A percentile compares a stretch with the other conserved stretches of the same genome.
phyloP scores from a whole-genome alignment of 2,113 vertebrate species.

The Melanerpes aurifrons region DNA sequence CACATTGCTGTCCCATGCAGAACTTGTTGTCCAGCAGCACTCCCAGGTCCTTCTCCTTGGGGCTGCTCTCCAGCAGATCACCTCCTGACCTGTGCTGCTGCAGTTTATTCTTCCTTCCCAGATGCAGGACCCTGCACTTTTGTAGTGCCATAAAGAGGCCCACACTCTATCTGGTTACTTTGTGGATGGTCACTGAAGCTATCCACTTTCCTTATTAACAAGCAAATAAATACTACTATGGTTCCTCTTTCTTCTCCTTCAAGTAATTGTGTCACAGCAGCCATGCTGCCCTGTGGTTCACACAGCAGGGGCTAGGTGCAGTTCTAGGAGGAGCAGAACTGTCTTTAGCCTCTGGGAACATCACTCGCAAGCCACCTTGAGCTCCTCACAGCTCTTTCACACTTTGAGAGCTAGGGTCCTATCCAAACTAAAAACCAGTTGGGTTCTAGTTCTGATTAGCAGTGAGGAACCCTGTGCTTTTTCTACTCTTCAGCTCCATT shows the following conservation, averaged over 20 bases:
- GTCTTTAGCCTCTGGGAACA: background rate
- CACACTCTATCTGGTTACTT: background rate
- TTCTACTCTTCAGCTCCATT: background rate
- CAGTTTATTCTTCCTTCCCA: too few relatives aligned
- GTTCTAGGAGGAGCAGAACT: background rate
- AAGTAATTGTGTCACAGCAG: background rate
- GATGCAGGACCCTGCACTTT: too few relatives aligned
- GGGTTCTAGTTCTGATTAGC: background rate
- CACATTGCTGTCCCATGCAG: too few relatives aligned
- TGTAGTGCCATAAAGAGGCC: accelerated
- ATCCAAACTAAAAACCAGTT: background rate
- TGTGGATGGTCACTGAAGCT: background rate
- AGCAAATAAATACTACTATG: background rate
- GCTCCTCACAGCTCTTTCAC: background rate
- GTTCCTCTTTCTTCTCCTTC: background rate
- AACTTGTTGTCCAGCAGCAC: too few relatives aligned
- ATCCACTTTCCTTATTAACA: background rate
- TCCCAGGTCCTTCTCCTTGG: too few relatives aligned
- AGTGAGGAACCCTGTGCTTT: background rate
- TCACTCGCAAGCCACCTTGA: background rate
- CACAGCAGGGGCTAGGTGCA: background rate
- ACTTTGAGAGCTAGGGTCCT: background rate
- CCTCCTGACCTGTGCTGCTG: too few relatives aligned
- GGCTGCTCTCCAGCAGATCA: too few relatives aligned
- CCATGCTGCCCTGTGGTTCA: accelerated